Percentiles rank a stretch among this genome's conserved stretches.
These are phyloP conservation scores for Leucophenga montana DNA, from an alignment of 2,888 invertebrate species.

Conservation along the genomic window DNA sequence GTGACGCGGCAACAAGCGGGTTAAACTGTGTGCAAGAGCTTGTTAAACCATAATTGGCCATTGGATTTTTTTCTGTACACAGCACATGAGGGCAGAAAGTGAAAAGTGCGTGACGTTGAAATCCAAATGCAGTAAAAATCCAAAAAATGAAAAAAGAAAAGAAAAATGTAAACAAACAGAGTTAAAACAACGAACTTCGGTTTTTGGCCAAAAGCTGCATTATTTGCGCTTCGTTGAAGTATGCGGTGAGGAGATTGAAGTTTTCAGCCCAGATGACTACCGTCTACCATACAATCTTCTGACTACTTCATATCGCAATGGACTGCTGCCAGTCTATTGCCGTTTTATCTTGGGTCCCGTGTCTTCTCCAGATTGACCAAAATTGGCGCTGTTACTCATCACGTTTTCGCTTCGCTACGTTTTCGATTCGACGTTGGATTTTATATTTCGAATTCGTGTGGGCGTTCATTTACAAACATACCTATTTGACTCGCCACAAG, in stretches of 20 bases:
- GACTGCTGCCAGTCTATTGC: too few species aligned
- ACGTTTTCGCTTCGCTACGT: constrained; percentile 17
- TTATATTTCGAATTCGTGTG: constrained; percentile 43
- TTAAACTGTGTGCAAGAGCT: constrained; percentile 39
- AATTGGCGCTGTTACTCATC: constrained; percentile 24
- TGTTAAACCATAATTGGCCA: constrained; percentile 65
- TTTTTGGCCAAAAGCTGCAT: constrained; percentile 7
- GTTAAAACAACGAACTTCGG: constrained; percentile 35
- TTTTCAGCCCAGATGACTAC: constrained; percentile 21
- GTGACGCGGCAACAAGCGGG: neutral
- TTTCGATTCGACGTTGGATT: too few species aligned
- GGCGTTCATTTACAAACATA: constrained; percentile 45
- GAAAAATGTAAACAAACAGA: too few species aligned
- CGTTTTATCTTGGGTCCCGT: constrained; percentile 33
- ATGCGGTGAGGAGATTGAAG: constrained; percentile 17
- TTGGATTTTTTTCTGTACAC: constrained; percentile 48
- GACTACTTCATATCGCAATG: constrained; percentile 10
- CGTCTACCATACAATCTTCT: neutral
- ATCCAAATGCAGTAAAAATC: constrained; percentile 37
- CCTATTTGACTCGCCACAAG: constrained; percentile 24
- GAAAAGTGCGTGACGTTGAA: constrained; percentile 57
- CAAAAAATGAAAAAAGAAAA: constrained; percentile 13
- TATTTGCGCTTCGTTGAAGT: too few species aligned
- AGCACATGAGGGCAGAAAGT: constrained; percentile 37
- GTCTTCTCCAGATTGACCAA: constrained; percentile 15